phyloP scores from a whole-genome alignment of 2,797 vertebrate genomes.

The Sarcoramphus papa region DNA sequence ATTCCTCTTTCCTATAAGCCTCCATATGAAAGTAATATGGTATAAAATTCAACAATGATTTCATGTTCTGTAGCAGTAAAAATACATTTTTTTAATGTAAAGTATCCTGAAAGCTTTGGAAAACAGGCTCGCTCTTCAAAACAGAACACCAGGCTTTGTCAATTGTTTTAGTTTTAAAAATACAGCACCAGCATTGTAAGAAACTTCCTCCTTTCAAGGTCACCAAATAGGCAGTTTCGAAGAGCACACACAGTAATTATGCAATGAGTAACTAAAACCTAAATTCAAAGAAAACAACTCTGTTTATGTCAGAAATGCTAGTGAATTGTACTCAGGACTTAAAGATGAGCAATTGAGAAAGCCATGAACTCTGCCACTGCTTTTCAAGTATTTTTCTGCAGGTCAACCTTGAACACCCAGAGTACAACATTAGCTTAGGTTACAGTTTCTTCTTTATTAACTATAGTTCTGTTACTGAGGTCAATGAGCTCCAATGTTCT shows the following conservation, averaged over 20 bases:
- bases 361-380: not conserved
- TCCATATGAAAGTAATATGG: not conserved
- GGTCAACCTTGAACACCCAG: not conserved
- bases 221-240: not conserved
- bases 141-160: not conserved
- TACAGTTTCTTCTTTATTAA: slow-evolving; percentile 9
- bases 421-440: not conserved
- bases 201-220: slow-evolving; percentile 9
- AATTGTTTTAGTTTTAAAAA: not conserved
- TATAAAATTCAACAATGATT: not conserved
- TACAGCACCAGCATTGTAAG: not conserved
- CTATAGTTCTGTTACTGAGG: not conserved
- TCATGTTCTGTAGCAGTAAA: not conserved
- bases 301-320: slow-evolving; percentile 29
- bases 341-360: slow-evolving; percentile 10
- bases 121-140: not conserved
- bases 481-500: not conserved
- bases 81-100: not conserved
- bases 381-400: slow-evolving; percentile 33
- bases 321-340: not conserved
- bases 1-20: not conserved
- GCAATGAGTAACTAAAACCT: slow-evolving; percentile 17
- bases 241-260: not conserved
- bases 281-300: not conserved
- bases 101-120: not conserved